phyloP scores from a whole-genome alignment of 2,888 invertebrate species.

The Sabatieria punctata region DNA sequence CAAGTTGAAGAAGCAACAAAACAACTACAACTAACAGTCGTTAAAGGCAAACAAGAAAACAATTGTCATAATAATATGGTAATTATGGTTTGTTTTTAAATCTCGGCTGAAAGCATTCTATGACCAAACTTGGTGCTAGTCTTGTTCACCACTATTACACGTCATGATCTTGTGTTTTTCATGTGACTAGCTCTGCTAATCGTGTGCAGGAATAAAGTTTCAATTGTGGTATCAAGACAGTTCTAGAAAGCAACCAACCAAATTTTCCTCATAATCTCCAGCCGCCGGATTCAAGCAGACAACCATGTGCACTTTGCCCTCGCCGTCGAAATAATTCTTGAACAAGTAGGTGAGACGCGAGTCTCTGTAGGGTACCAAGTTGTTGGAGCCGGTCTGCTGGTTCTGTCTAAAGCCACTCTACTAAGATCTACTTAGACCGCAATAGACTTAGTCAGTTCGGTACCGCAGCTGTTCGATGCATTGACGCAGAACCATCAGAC shows the following conservation, averaged over 20 bases:
- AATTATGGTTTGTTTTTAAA: too few species aligned
- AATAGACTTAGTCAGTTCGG: constrained; percentile 93
- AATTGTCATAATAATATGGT: too few species aligned
- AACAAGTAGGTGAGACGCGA: constrained; percentile 84
- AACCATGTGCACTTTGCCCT: constrained; percentile 85
- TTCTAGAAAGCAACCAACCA: constrained; percentile 85
- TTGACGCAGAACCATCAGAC: constrained; percentile 73
- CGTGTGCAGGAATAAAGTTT: too few species aligned
- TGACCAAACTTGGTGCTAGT: too few species aligned
- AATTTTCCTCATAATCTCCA: constrained; percentile 83
- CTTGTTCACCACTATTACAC: too few species aligned
- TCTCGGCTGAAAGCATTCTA: too few species aligned
- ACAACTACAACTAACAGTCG: too few species aligned
- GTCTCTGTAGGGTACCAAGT: constrained; percentile 81
- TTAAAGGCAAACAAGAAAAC: too few species aligned
- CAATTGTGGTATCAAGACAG: too few species aligned
- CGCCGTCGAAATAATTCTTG: constrained; percentile 92
- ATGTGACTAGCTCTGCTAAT: too few species aligned
- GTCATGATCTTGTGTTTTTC: too few species aligned
- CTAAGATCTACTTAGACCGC: not conserved
- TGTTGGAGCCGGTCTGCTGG: constrained; percentile 38
- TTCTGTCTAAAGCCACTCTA: constrained; percentile 10
- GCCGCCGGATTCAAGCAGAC: constrained; percentile 84
- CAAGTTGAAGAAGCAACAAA: too few species aligned
- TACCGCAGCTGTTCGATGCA: constrained; percentile 52